These are phyloP conservation scores for Drosophila putrida DNA, from an alignment of 2,888 invertebrate genomes.

Conservation along the genomic window DNA sequence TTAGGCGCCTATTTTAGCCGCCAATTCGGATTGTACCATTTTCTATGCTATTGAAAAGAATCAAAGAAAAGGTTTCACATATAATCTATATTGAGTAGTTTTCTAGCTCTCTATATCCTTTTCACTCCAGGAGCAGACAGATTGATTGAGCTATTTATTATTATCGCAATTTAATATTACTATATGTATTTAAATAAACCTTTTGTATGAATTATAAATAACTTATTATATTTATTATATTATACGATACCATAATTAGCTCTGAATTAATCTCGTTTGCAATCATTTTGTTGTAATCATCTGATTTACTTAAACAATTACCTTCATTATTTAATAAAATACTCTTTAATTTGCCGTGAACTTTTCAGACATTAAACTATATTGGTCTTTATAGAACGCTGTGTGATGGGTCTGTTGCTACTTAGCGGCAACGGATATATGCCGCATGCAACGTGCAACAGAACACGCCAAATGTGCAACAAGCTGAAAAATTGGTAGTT, in stretches of 20 bases:
- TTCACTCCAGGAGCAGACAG: not conserved
- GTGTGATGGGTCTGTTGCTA: not conserved
- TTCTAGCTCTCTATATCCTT: not conserved
- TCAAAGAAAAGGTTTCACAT: too few species aligned
- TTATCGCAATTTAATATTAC: not conserved
- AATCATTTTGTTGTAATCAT: not conserved
- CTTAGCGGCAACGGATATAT: not conserved
- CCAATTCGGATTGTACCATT: too few species aligned
- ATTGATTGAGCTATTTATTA: too few species aligned
- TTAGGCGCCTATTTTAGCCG: too few species aligned
- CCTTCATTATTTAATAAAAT: not conserved
- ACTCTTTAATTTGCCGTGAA: not conserved
- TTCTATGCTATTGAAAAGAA: too few species aligned
- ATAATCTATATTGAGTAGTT: too few species aligned
- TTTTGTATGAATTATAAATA: not conserved
- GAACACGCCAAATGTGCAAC: constrained; percentile 64
- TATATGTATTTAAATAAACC: not conserved
- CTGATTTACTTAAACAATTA: constrained; percentile 12
- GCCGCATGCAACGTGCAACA: constrained; percentile 43
- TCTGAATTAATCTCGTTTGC: not conserved
- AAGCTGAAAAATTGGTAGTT: constrained; percentile 72
- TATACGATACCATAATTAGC: not conserved
- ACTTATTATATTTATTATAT: not conserved
- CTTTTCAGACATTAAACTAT: not conserved
- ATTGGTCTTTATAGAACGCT: not conserved